Evolutionary conservation across 2,888 invertebrate genomes (phyloP), one percentile per base, ranked within the genome.

Genomic region (Papilio protenor): DNA sequence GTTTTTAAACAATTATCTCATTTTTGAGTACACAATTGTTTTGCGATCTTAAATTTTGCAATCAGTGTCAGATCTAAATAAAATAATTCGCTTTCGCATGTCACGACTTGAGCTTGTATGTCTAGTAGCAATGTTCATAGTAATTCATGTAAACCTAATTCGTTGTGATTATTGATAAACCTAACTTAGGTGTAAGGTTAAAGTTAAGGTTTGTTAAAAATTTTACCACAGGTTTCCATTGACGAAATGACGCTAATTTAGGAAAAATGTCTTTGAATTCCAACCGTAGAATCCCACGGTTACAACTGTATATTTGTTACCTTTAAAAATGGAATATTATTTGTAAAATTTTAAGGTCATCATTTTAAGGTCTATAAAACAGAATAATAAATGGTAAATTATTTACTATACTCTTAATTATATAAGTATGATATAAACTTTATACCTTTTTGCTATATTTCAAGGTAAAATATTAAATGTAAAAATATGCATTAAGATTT

Each of bases 111-210:
- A 61, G 61, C 61, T 59, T 59, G 3, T 59, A 59, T 12, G 27
- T n/a, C 27, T 4, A 5, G 23, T 61, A 16, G 57, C 10, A 12
- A 59, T 10, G 21, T 52, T 52, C n/a, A 49, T 14, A 3, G 6
- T 64, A 64, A 2, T 66, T 66, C 66, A 66, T 66, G 64, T 33
- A 14, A 80, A 83, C 81, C 81, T 80, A 80, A 81, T 79, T 81
- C 80, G 84, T 83, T 84, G 81, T 84, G 83, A 84, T 83, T 84
- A 82, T 83, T 79, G 69, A 79, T 81, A 80, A 64, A 66, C 40
- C 66, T 66, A 40, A 66, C 10, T 45, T 66, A 66, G 40, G n/a
- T 21, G 3, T 66, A 66, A 45, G 66, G 66, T 66, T 66, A n/a
- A 45, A 66, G n/a, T 45, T 66, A 66, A 64, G 64, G 18, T 64